A percentile compares a stretch with the other conserved stretches of the same genome.
Conservation (phyloP, 2,888 invertebrate species). For the Saturnia pavonia region DNA sequence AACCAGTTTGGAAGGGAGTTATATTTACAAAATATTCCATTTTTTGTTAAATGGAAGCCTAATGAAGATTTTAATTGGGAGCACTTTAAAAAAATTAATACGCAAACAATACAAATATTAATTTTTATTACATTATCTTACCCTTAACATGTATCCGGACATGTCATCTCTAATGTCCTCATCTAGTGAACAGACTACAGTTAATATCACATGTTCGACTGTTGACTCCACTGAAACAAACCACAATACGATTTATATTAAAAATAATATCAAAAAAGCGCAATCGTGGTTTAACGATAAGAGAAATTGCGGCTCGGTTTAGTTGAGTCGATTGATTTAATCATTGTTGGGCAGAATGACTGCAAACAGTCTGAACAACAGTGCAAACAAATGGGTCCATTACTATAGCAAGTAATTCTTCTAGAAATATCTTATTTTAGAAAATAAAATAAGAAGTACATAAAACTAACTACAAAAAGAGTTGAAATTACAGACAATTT, state of each 20-base stretch:
- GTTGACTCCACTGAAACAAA: conserved; percentile 89
- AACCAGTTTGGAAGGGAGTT: neutral
- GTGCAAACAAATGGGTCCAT: too few species aligned
- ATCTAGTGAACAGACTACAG: conserved; percentile 91
- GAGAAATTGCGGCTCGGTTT: too few species aligned
- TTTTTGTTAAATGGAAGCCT: neutral
- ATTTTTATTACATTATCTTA: conserved; percentile 40
- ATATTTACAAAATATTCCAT: neutral
- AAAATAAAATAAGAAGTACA: too few species aligned
- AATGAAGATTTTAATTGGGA: too few species aligned
- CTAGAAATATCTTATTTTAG: too few species aligned
- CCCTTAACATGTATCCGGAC: conserved; percentile 84
- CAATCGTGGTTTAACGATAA: neutral
- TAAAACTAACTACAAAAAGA: too few species aligned
- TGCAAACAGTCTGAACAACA: too few species aligned
- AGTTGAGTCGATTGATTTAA: too few species aligned
- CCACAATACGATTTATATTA: conserved; percentile 9
- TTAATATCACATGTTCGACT: conserved; percentile 92
- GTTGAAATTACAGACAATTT: too few species aligned
- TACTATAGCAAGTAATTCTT: too few species aligned
- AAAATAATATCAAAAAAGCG: neutral
- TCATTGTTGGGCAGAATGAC: too few species aligned
- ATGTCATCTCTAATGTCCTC: conserved; percentile 85
- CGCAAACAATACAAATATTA: neutral
- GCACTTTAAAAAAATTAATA: neutral